Evolutionary conservation across 2,797 vertebrate genomes (phyloP).

Genomic region (Gorsachius magnificus): DNA sequence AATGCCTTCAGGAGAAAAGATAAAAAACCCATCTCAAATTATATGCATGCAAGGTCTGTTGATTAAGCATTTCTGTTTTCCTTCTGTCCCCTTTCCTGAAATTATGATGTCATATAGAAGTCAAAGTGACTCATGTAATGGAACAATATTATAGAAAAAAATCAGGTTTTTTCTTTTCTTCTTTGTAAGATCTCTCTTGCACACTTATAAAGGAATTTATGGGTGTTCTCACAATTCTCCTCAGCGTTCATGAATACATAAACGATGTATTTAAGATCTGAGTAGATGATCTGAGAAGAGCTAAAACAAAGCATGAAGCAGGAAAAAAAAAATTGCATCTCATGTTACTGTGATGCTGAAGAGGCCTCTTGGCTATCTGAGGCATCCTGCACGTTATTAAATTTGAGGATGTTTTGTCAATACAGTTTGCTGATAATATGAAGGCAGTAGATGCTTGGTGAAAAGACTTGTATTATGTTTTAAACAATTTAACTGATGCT

Average conservation of each 20-base stretch:
- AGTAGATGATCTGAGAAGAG: background rate
- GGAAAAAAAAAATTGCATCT: background rate
- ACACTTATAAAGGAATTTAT: background rate
- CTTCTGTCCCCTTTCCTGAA: background rate
- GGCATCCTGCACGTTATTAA: background rate
- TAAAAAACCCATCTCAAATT: background rate
- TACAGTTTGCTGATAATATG: background rate
- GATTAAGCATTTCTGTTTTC: background rate
- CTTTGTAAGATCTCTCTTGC: background rate
- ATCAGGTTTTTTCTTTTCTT: background rate
- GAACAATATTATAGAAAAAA: background rate
- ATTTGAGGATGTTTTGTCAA: constrained; percentile 16
- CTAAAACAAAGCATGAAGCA: background rate
- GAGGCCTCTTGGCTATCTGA: background rate
- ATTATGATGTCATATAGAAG: background rate
- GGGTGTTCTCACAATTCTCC: background rate
- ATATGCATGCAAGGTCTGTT: background rate
- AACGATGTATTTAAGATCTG: background rate
- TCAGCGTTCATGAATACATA: background rate
- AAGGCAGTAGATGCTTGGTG: background rate
- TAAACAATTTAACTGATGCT: background rate
- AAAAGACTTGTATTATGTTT: background rate
- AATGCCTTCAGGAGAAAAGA: background rate
- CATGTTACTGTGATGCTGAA: background rate
- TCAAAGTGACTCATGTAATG: background rate